Conservation (phyloP, 2,113 vertebrate species). For the Perca flavescens region DNA sequence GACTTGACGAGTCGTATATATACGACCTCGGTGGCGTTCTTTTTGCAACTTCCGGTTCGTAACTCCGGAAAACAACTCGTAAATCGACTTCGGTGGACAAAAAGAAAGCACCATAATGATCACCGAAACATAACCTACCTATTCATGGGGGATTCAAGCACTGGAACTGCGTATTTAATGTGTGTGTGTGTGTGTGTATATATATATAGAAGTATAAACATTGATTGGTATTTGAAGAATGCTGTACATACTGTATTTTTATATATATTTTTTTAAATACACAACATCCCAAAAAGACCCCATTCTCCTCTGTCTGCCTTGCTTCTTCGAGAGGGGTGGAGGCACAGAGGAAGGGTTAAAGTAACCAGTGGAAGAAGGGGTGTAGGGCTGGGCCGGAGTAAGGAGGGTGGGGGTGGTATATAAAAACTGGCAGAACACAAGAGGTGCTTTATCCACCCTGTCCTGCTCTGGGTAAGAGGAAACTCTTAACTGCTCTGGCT, state of each 20-base stretch:
- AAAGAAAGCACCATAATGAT: constrained; percentile 6
- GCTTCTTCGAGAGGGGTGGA: constrained; percentile 51
- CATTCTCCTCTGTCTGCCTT: constrained; percentile 54
- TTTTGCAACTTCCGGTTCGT: no score
- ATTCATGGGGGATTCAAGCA: not conserved
- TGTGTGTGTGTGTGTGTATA: not conserved
- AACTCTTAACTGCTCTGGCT: constrained; percentile 69
- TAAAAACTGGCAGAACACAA: constrained; percentile 81
- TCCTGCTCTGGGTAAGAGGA: constrained; percentile 76
- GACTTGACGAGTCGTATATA: no score
- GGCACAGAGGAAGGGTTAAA: constrained; percentile 73
- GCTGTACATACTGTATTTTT: not conserved
- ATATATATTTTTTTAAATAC: not conserved
- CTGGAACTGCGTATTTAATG: not conserved
- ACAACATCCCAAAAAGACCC: constrained; percentile 42
- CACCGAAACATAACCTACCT: constrained; percentile 18
- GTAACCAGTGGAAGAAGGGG: constrained; percentile 68
- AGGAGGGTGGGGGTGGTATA: constrained; percentile 60
- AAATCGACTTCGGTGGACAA: no score
- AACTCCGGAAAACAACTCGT: no score
- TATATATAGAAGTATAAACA: not conserved
- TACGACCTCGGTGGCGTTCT: no score
- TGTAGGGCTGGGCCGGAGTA: constrained; percentile 72
- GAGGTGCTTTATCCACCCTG: constrained; percentile 80
- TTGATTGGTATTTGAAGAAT: constrained; percentile 44